Percentiles rank a stretch among this genome's conserved stretches.
Conservation (phyloP, 2,888 invertebrate species). For the Leptothorax acervorum region DNA sequence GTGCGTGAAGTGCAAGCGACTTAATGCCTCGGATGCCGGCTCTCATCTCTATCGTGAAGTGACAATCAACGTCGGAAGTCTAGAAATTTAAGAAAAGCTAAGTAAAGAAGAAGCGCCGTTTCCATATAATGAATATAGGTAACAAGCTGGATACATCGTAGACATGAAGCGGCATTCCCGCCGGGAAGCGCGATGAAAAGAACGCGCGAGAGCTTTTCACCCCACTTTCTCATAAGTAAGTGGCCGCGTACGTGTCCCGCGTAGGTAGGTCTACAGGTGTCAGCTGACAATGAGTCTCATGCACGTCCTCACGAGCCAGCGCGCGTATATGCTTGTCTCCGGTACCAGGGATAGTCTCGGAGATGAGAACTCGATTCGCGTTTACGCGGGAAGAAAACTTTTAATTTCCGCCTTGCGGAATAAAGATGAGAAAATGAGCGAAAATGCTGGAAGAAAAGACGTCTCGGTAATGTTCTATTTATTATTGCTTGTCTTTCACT, state of each 20-base stretch:
- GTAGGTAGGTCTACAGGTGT: constrained; percentile 83
- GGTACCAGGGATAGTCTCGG: constrained; percentile 8
- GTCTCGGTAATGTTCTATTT: not conserved
- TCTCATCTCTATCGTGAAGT: constrained; percentile 55
- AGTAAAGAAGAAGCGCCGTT: constrained; percentile 32
- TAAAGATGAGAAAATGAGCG: constrained; percentile 76
- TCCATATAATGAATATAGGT: not conserved
- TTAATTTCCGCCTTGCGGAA: constrained; percentile 81
- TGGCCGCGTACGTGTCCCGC: constrained; percentile 77
- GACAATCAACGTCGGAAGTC: constrained; percentile 61
- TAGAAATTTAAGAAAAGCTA: constrained; percentile 59
- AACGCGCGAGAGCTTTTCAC: constrained; percentile 76
- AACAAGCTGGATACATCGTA: constrained; percentile 62
- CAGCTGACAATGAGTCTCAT: constrained; percentile 82
- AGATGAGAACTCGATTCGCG: constrained; percentile 40
- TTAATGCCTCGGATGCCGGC: constrained; percentile 77
- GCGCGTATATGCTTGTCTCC: constrained; percentile 38
- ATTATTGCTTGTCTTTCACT: not conserved
- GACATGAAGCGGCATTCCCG: constrained; percentile 70
- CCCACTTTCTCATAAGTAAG: constrained; percentile 75
- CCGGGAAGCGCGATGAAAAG: constrained; percentile 81
- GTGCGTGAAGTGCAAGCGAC: constrained; percentile 72
- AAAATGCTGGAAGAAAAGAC: constrained; percentile 62
- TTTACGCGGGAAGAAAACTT: constrained; percentile 77
- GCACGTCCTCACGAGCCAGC: constrained; percentile 62